Conservation (phyloP, 2,113 vertebrate genomes). For the Odocoileus hemionus region DNA sequence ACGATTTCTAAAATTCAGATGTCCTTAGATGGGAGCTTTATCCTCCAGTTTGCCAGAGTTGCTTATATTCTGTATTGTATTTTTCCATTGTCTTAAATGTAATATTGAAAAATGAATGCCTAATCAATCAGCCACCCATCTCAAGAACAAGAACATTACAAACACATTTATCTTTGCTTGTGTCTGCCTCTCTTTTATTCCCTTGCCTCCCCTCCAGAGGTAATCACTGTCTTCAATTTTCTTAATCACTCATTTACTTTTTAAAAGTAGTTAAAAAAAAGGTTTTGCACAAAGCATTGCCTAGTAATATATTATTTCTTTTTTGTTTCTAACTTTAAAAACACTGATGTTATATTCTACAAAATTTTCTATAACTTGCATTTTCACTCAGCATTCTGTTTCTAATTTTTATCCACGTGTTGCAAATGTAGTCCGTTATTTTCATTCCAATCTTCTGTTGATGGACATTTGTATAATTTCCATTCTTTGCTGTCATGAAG, state of each 20-base stretch:
- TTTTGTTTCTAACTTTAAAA: conserved; percentile 12
- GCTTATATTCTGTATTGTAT: background rate
- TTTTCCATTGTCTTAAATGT: background rate
- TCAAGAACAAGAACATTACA: background rate
- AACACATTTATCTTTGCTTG: background rate
- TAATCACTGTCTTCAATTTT: background rate
- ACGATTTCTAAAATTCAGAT: background rate
- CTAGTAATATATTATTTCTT: background rate
- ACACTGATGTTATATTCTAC: background rate
- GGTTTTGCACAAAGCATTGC: background rate
- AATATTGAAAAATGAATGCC: background rate
- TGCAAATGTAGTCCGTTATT: background rate
- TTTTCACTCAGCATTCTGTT: background rate
- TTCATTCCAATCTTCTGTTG: background rate
- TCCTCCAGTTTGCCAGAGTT: background rate
- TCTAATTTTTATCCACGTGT: background rate
- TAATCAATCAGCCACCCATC: background rate
- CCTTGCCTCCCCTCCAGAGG: background rate
- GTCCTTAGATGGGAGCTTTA: background rate
- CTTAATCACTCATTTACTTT: background rate
- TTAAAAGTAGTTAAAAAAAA: background rate
- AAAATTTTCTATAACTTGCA: background rate
- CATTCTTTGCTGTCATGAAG: background rate
- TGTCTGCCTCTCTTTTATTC: background rate
- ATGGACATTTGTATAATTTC: background rate